Evolutionary conservation across 1,140 invertebrate genomes (phyloP), one percentile per base, ranked within the genome.

Genomic region (Brachionus rubens): DNA sequence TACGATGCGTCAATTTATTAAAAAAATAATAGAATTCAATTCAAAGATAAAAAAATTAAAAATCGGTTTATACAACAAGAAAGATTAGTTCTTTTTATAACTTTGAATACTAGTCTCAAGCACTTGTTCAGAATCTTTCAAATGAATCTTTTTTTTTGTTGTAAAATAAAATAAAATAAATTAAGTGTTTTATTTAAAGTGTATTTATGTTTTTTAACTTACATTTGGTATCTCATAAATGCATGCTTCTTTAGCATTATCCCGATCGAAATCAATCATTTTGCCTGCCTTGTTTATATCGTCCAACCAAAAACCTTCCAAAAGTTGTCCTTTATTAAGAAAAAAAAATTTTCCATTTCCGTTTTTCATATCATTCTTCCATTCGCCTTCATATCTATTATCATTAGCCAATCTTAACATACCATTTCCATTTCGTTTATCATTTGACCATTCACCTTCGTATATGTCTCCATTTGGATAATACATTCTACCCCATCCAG

Each of bases 361-460:
- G 77, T 85, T 84, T 79, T 85, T 85, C 78, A 80, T 84, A 77
- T 82, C 83, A 76, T 84, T 80, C 56, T 81, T 80, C 83, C 84
- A 86, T 28, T 81, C 80, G 7, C 84, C 84, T 78, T 85, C 83
- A 80, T 85, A 85, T 43, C 83, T 76, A 76, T 86, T 85, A 77
- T 84, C 84, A 81, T 85, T 84, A 24, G 81, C 83, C 84, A 82
- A 77, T 78, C 83, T 78, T 9, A 84, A 52, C 82, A 85, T 84
- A 59, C 85, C 85, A 77, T 83, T 80, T 14, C 85, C 85, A 80
- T 81, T 82, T 54, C 83, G 76, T 62, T 82, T 62, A 70, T 85
- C 83, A 80, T 85, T 82, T 72, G 79, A 82, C 85, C 85, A 86
- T 78, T 86, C 83, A 59, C 85, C 85, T 79, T 86, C 85, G 78